Evolutionary conservation across 1,140 invertebrate species (phyloP), one percentile per base, ranked within the genome.

Genomic region (Tribolium madens): DNA sequence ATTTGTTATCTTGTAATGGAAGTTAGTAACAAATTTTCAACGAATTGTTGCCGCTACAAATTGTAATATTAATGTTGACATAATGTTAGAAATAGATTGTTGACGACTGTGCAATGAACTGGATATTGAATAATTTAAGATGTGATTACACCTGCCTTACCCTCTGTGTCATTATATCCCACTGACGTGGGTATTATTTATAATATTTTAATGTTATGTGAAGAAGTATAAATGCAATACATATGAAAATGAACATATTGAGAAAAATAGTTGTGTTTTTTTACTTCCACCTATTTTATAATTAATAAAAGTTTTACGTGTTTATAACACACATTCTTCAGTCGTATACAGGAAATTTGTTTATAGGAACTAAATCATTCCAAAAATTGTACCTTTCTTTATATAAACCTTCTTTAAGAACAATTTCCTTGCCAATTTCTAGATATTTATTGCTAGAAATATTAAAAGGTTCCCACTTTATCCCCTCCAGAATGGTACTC

Each of bases 391-490:
- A 90, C 36, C 89, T 84, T 1, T 89, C 86, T 1, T 84, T 80
- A 79, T 87, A 88, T 3, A 91, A 79, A 53, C 87, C 85, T 15
- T 87, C 85, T 10, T 75, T 75, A 33, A 80, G 21, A 33, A 84
- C 76, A 31, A 80, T 33, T 53, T 81, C 81, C 2, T 84, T 76
- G 1, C 84, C 86, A 17, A 91, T 89, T 14, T 91, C 87, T 76
- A 91, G 76, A 78, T 89, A 91, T 14, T 87, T 85, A 17, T 88
- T 82, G 26, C 85, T 85, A 42, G 85, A 83, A 5, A 82, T 79
- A 6, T 83, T 87, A 9, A 87, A 89, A 7, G 84, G 86, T 36
- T 87, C 84, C 90, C 90, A 91, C 33, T 83, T 86, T 0, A 89
- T 84, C 21, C 86, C 79, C 18, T 81, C 79, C 18, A 86, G 17